Conservation (phyloP, 2,797 vertebrate species). For the Hylomyscus alleni region DNA sequence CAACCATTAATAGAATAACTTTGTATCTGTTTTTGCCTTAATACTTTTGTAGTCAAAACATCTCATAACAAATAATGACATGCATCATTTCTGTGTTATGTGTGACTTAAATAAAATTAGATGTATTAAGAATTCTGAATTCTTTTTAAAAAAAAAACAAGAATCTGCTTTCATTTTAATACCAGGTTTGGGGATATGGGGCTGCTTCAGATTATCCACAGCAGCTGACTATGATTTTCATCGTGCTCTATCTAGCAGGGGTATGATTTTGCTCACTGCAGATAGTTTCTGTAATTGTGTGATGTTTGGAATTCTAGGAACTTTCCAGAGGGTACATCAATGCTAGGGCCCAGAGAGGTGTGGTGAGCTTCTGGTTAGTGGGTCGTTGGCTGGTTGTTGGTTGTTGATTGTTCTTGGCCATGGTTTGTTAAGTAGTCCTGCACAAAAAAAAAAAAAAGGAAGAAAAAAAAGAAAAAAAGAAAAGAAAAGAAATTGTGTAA, state of each 20-base stretch:
- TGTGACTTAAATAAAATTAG: not conserved
- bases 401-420: not conserved
- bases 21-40: constrained; percentile 2
- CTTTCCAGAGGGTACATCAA: not conserved
- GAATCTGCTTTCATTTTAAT: not conserved
- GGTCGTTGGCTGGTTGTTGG: not conserved
- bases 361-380: not conserved
- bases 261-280: not conserved
- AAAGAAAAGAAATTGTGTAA: too few relatives aligned
- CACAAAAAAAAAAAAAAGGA: too few relatives aligned
- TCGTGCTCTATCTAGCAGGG: not conserved
- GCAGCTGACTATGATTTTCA: not conserved
- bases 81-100: not conserved
- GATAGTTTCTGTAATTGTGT: not conserved
- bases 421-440: not conserved
- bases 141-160: not conserved
- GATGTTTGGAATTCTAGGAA: not conserved
- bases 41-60: not conserved
- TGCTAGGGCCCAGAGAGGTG: not conserved
- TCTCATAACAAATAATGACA: constrained; percentile 32
- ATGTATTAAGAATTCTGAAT: not conserved
- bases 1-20: constrained; percentile 14
- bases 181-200: not conserved
- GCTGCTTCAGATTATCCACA: not conserved
- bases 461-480: too few relatives aligned